A percentile compares a stretch with the other conserved stretches of the same genome.
These are phyloP conservation scores for Scolopax rusticola DNA, from an alignment of 2,797 vertebrate species.

Conservation along the genomic window DNA sequence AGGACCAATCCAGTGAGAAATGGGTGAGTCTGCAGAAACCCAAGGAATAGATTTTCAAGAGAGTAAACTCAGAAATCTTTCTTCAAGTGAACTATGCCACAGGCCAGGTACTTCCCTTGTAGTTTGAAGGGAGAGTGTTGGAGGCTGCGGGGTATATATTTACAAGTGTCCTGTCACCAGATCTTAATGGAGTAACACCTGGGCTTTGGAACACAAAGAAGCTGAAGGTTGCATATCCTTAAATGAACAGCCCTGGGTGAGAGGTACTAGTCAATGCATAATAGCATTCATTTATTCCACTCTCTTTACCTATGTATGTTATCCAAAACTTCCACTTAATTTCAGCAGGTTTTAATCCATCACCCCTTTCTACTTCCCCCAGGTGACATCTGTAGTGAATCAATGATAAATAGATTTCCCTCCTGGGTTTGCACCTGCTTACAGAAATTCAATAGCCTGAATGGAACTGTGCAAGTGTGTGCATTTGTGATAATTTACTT, in stretches of 20 bases:
- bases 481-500: neutral
- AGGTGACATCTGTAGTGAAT: neutral
- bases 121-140: neutral
- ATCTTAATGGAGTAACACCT: neutral
- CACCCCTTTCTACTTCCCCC: neutral
- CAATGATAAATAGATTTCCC: neutral
- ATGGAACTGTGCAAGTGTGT: neutral
- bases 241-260: neutral
- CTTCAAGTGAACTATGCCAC: neutral
- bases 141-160: neutral
- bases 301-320: fast-evolving
- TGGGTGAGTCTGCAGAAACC: neutral
- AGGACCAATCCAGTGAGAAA: neutral
- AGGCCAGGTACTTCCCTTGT: neutral
- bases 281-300: neutral
- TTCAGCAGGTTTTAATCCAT: neutral
- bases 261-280: neutral
- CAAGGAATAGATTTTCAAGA: neutral
- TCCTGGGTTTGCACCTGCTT: neutral
- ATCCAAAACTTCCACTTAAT: neutral
- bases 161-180: neutral
- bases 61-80: neutral
- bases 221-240: neutral
- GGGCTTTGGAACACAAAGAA: neutral
- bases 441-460: neutral